Evolutionary conservation across 2,113 vertebrate genomes (phyloP).

Genomic region (Alethe castanea): DNA sequence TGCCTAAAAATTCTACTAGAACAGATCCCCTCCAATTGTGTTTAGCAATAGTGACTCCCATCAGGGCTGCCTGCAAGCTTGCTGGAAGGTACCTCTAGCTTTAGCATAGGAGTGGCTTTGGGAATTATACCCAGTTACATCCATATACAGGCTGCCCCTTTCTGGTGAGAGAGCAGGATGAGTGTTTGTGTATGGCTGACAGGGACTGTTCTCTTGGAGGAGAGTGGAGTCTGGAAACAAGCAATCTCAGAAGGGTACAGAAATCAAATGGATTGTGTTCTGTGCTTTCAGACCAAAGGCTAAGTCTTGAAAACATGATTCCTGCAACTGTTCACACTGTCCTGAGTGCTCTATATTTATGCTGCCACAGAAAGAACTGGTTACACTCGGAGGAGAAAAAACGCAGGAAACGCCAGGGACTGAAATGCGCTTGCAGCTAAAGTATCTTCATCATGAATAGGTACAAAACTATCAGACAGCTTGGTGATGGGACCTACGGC

Average conservation of each 20-base stretch:
- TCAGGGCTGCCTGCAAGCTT: background rate
- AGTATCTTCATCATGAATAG: constrained; percentile 86
- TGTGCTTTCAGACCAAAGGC: constrained; percentile 71
- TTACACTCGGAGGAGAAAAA: constrained; percentile 75
- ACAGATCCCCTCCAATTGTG: background rate
- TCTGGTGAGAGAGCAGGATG: background rate
- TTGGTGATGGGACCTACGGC: constrained; percentile 94
- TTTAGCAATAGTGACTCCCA: background rate
- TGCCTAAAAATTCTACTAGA: background rate
- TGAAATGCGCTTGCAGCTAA: constrained; percentile 65
- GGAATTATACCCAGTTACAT: background rate
- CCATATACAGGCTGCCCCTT: background rate
- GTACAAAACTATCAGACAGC: constrained; percentile 91
- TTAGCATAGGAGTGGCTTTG: background rate
- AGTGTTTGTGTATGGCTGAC: background rate
- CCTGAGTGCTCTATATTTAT: constrained; percentile 76
- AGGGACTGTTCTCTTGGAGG: background rate
- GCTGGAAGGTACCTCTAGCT: background rate
- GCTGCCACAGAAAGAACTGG: constrained; percentile 89
- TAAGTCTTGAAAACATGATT: constrained; percentile 84
- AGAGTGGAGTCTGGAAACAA: background rate
- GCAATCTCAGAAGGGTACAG: background rate
- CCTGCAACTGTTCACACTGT: constrained; percentile 71
- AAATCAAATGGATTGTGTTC: constrained; percentile 22
- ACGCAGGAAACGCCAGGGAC: constrained; percentile 29